phyloP scores from a whole-genome alignment of 92 coral and sea anemone species.

The Actinernus sp. region DNA sequence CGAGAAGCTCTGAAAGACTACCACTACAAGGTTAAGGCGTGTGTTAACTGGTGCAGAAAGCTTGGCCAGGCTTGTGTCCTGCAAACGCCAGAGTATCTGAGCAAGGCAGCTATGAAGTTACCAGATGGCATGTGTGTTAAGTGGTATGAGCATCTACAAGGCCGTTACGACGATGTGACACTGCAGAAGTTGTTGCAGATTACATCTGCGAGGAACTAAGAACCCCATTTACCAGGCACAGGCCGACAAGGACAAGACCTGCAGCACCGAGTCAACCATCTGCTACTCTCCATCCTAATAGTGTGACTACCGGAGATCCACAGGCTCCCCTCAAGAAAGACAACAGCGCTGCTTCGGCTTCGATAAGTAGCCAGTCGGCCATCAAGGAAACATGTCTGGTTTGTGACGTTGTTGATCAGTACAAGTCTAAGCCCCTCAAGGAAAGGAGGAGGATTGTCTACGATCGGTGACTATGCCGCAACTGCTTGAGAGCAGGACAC shows the following conservation, averaged over 20 bases:
- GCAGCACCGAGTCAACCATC: too few species aligned
- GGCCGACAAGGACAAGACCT: too few species aligned
- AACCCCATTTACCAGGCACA: too few species aligned
- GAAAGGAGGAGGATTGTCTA: conserved; percentile 16
- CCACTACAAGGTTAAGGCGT: conserved; percentile 11
- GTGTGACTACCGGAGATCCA: too few species aligned
- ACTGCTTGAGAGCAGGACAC: conserved; percentile 34
- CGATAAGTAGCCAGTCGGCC: too few species aligned
- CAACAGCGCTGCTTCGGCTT: too few species aligned
- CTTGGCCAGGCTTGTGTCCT: conserved; percentile 11
- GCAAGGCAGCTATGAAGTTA: conserved; percentile 5
- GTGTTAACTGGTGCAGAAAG: conserved; percentile 4
- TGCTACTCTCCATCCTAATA: too few species aligned
- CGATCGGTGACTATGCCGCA: conserved; percentile 17
- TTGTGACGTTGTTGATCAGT: too few species aligned
- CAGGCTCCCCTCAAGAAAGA: too few species aligned
- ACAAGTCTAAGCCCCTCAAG: conserved; percentile 11
- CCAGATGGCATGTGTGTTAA: not conserved
- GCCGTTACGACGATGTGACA: not conserved
- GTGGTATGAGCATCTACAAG: conserved; percentile 11
- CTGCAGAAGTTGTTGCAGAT: not conserved
- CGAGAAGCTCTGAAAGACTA: conserved; percentile 11
- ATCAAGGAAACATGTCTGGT: too few species aligned
- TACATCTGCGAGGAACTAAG: conserved; percentile 7
- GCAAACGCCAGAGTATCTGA: conserved; percentile 13